Base-by-base conservation (phyloP, 1,140 invertebrate genomes). In the Agrypnia vestita region DNA sequence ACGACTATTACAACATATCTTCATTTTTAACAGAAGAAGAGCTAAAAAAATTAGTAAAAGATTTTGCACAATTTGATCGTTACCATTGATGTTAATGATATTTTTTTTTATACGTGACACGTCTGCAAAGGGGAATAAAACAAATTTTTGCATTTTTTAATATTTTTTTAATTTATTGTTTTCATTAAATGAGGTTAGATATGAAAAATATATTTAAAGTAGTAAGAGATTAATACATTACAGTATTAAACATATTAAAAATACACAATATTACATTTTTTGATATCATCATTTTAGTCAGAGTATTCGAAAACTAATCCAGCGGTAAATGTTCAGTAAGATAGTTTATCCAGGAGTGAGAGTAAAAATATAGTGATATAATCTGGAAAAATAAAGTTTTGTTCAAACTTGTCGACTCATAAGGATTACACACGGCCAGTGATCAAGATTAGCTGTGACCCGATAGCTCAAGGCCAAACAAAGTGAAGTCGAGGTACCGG, bases 1-100 rank as follows among this genome's bases (percentile, higher is more conserved):
- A 89, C 84, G 90, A 90, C 49, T 91, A 91, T 85, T 91, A 91
- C 82, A 85, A 88, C n/a, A 85, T 91, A 71, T 87, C 90, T 84
- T 85, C 86, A 8, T 85, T 86, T 78, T 83, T 90, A 44, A 67
- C 86, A 11, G 84, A 84, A 73, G 85, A 88, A 15, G 88, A 89
- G 82, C 87, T 89, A 76, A 78, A 87, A 77, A 85, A 86, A 64
- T 80, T 91, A 25, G 74, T 85, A 6, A 82, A 86, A 47, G 88
- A 87, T 77, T 85, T 83, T 81, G 77, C 79, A 13, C 86, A 89
- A 83, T 86, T 84, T 76, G 82, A 86, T 43, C 64, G 49, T 3
- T 56, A 69, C 62, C 19, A 69, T 13, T 25, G 53, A 43, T 47
- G 61, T 9, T 11, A 0, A 51, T 51, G 3, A 35, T 35, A 35